Base-by-base conservation (phyloP, 2,888 invertebrate species). In the Phaedon cochleariae region DNA sequence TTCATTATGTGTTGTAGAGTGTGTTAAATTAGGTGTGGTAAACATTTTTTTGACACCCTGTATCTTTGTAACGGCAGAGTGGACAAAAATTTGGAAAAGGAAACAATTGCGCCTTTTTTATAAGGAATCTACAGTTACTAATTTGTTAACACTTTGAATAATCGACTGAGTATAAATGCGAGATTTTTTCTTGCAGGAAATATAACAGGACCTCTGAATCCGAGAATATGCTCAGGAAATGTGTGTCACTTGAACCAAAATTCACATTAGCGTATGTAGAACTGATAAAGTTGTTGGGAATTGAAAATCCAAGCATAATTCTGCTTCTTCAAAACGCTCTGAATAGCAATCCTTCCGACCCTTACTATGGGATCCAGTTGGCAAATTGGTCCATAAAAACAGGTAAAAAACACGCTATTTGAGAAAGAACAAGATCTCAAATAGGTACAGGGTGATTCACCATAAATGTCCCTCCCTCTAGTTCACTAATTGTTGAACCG, bases 211-310 rank as follows among this genome's bases (percentile, higher is more conserved):
- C 89, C 12, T 79, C 83, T 12, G 90, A 91, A 71, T 88, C 92
- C 0, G 85, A 90, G 45, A 84, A 83, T 69, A 91, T 92, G 91
- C 79, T 92, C 59, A 88, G 89, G 77, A 87, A 88, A 49, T 92
- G 92, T 78, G 87, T 92, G 49, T 79, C 84, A 0, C 81, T 92
- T 59, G 90, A 91, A 78, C 89, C 90, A 0, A 85, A 87, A 54
- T 92, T 91, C 78, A 88, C 89, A 0, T 89, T 89, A 45, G 92
- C 92, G 0, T 90, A 91, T 80, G 77, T 91, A 67, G 90, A 91
- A 73, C 83, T 92, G 63, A 86, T 90, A 2, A 85, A 88, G 64
- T 79, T 92, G 58, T 82, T 87, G 49, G 83, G 84, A 5, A 83
- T 85, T 10, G 86, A 85, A 15, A 88, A 88, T 59, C 81, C 84